Evolutionary conservation across 1,140 invertebrate genomes (phyloP), one percentile per base, ranked within the genome.

Genomic region (Ceratina calcarata): DNA sequence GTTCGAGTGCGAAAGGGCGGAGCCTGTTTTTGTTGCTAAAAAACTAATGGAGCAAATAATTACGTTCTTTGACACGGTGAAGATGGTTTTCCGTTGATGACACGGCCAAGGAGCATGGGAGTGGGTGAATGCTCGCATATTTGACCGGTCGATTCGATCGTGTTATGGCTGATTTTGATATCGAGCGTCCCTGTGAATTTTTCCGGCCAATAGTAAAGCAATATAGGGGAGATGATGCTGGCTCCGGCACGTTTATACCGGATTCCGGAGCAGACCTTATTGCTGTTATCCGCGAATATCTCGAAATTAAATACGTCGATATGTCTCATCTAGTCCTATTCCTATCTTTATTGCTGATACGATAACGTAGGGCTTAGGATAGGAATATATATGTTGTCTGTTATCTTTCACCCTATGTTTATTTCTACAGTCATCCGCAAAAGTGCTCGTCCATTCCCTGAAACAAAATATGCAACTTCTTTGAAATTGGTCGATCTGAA

Each of bases 241-340:
- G 53, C 64, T 57, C 90, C 37, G 37, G 10, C 10, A 84, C 88
- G 87, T 84, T 89, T 89, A 89, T 88, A 86, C 80, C 81, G 82
- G 87, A 91, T 91, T 91, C 90, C 89, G 83, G 81, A 78, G 24
- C 84, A 79, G 32, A 51, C 79, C 70, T 84, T 85, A 87, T 90
- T 88, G 83, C 87, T 87, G 88, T 90, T 90, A 91, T 91, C 90
- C 88, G 85, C 83, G 85, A 90, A 91, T 91, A 81, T 88, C 87
- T 74, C 16, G 71, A 76, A 82, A 78, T 87, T 88, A 86, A 88
- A 83, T 86, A 78, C 84, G 84, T 24, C 72, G 51, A 65, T 75
- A 65, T 73, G 70, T 45, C 37, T 45, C 37, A 45, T 45, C 37
- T 3, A 83, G 58, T 64, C 60, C 24, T 22, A 8, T 58, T 68